A percentile compares a stretch with the other conserved stretches of the same genome.
Evolutionary conservation across 2,888 invertebrate genomes (phyloP).

Genomic region (Erpobdella octoculata): DNA sequence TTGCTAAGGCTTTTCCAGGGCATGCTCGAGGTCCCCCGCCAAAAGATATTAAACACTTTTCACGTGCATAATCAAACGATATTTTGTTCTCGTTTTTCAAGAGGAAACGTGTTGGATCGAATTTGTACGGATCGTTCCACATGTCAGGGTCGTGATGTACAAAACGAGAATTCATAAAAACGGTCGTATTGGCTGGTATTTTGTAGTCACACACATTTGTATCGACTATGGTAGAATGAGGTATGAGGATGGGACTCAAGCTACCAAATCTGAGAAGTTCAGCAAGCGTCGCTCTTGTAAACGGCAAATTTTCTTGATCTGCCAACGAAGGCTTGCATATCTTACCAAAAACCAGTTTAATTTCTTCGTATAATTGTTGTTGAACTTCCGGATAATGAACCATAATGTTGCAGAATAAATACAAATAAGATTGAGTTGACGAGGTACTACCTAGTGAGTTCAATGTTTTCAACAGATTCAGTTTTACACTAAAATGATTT

Average conservation of each 20-base stretch:
- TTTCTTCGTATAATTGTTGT: slow-evolving; percentile 10
- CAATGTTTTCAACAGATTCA: background rate
- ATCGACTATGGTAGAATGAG: slow-evolving; percentile 27
- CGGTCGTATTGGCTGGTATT: slow-evolving; percentile 33
- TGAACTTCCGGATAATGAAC: slow-evolving; percentile 26
- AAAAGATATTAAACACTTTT: slow-evolving; percentile 25
- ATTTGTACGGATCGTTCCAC: slow-evolving; percentile 35
- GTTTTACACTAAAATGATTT: background rate
- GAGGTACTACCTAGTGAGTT: slow-evolving; percentile 13
- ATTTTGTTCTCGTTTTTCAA: slow-evolving; percentile 8
- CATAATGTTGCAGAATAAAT: slow-evolving; percentile 30
- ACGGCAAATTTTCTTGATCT: slow-evolving; percentile 28
- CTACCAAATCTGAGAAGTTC: slow-evolving; percentile 30
- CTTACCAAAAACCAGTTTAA: slow-evolving; percentile 18
- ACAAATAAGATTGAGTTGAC: slow-evolving; percentile 27
- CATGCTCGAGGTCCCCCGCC: slow-evolving; percentile 29
- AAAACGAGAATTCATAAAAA: slow-evolving; percentile 44
- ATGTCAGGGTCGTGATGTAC: slow-evolving; percentile 42
- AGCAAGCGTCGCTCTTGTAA: slow-evolving; percentile 24
- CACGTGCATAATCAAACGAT: background rate
- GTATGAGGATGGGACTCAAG: slow-evolving; percentile 31
- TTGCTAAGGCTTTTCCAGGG: slow-evolving; percentile 28
- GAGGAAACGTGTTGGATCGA: slow-evolving; percentile 30
- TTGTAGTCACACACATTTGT: slow-evolving; percentile 11
- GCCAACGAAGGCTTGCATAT: background rate